Percentiles rank a stretch among this genome's conserved stretches.
These are phyloP conservation scores for Notothenia rossii DNA, from an alignment of 2,113 vertebrate genomes.

Conservation along the genomic window DNA sequence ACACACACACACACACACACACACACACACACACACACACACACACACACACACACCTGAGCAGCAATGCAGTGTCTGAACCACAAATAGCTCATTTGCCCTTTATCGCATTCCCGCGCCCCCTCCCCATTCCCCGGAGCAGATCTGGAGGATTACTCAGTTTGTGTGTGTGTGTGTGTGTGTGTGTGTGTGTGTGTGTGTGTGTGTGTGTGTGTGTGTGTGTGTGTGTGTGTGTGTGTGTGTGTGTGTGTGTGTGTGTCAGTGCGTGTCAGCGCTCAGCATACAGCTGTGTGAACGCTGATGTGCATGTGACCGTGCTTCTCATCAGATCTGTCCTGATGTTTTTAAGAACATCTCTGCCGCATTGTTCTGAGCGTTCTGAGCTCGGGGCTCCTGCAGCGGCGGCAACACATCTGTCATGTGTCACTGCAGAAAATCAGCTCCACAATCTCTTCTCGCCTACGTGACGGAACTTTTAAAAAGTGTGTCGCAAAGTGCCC, in stretches of 20 bases:
- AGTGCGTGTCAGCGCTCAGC: neutral
- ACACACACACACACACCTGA: slow-evolving; percentile 26
- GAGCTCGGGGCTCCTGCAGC: too few species aligned
- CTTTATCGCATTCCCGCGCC: slow-evolving; percentile 14
- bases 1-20: slow-evolving; percentile 32
- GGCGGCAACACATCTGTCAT: slow-evolving; percentile 9
- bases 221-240: too few species aligned
- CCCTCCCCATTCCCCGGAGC: slow-evolving; percentile 1
- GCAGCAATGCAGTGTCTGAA: slow-evolving; percentile 58
- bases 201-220: too few species aligned
- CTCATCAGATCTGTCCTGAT: neutral
- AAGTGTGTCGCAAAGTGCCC: slow-evolving; percentile 89
- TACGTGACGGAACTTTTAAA: slow-evolving; percentile 85
- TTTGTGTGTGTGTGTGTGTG: too few species aligned
- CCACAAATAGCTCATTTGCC: slow-evolving; percentile 26
- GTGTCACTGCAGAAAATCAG: slow-evolving; percentile 51
- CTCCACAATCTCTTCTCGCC: slow-evolving; percentile 34
- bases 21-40: slow-evolving; percentile 10
- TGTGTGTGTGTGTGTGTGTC: too few species aligned
- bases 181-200: too few species aligned
- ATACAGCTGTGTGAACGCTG: slow-evolving; percentile 30
- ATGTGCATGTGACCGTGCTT: slow-evolving; percentile 20
- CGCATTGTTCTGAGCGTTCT: too few species aligned
- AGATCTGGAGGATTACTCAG: slow-evolving; percentile 24
- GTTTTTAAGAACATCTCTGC: too few species aligned